Percentiles rank a stretch among this genome's conserved stretches.
These are phyloP conservation scores for Bedellia somnulentella DNA, from an alignment of 2,888 invertebrate genomes.

Conservation along the genomic window DNA sequence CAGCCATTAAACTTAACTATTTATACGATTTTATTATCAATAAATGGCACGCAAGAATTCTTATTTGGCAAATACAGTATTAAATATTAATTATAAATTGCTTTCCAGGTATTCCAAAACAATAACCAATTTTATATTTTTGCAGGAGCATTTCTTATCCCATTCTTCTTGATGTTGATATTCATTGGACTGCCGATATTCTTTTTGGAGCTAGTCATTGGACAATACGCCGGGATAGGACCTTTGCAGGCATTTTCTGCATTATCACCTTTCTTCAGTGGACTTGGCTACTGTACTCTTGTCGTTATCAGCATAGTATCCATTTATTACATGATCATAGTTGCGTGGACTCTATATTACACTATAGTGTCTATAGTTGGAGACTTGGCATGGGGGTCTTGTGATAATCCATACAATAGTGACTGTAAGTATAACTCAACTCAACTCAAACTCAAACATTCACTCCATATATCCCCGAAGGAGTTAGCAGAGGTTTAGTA, in stretches of 20 bases:
- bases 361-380: conserved; percentile 69
- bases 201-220: conserved; percentile 75
- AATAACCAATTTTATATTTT: conserved; percentile 17
- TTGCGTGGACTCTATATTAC: conserved; percentile 77
- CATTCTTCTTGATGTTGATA: conserved; percentile 74
- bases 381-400: conserved; percentile 69
- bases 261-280: conserved; percentile 65
- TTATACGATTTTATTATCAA: too few species aligned
- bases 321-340: conserved; percentile 80
- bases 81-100: too few species aligned
- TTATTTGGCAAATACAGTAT: too few species aligned
- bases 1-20: too few species aligned
- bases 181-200: conserved; percentile 79
- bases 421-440: conserved; percentile 53
- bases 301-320: conserved; percentile 71
- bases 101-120: too few species aligned
- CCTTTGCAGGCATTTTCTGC: conserved; percentile 65
- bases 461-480: too few species aligned
- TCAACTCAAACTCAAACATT: too few species aligned
- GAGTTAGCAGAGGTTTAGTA: too few species aligned
- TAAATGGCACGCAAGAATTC: too few species aligned
- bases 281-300: conserved; percentile 68
- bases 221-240: conserved; percentile 77
- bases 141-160: conserved; percentile 75
- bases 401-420: conserved; percentile 64